Percentiles rank a stretch among this genome's conserved stretches.
These are phyloP conservation scores for Rhinogobius similis DNA, from an alignment of 2,113 vertebrate genomes.

Conservation along the genomic window DNA sequence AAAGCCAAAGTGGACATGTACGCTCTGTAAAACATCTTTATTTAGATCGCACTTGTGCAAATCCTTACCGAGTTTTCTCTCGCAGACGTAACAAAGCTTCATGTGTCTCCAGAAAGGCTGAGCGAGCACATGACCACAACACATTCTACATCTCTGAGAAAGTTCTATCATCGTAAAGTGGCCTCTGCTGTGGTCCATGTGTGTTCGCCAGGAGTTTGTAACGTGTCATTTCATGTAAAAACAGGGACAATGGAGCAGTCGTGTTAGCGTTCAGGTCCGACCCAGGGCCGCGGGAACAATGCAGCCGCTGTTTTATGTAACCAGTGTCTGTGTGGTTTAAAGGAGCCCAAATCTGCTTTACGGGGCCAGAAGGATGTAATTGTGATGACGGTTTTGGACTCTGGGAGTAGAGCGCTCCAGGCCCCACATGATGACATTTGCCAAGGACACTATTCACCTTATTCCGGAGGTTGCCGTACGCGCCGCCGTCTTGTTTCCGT, in stretches of 20 bases:
- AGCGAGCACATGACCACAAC: conserved; percentile 55
- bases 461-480: too few species aligned
- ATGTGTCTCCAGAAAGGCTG: conserved; percentile 44
- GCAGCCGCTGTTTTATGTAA: background rate
- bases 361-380: background rate
- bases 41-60: conserved; percentile 56
- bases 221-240: conserved; percentile 49
- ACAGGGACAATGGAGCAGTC: conserved; percentile 39
- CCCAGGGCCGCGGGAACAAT: background rate
- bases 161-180: conserved; percentile 49
- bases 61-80: conserved; percentile 35
- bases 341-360: background rate
- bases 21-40: conserved; percentile 52
- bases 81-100: conserved; percentile 46
- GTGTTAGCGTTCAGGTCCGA: conserved; percentile 29
- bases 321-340: background rate
- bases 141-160: conserved; percentile 55
- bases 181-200: conserved; percentile 30
- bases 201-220: conserved; percentile 9
- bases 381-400: background rate
- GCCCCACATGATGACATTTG: too few species aligned
- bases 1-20: conserved; percentile 50
- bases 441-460: too few species aligned
- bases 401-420: background rate
- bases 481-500: too few species aligned